Conservation (phyloP, 2,888 invertebrate species). For the Drosophila buzzatii region DNA sequence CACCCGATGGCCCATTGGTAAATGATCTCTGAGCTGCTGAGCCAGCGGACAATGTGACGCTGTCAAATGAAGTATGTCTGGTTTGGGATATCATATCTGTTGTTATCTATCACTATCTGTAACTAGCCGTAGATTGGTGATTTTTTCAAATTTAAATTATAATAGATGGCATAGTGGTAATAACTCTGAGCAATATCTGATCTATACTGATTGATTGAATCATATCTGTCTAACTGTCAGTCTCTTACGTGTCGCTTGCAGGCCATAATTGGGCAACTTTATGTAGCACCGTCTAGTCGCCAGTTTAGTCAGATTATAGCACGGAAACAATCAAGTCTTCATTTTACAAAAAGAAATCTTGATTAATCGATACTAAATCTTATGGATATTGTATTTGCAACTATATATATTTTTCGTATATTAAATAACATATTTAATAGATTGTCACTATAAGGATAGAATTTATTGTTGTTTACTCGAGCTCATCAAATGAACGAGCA, state of each 20-base stretch:
- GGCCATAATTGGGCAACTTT: background rate
- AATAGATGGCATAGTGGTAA: background rate
- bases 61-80: background rate
- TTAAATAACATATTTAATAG: too few relatives aligned
- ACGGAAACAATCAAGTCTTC: background rate
- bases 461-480: background rate
- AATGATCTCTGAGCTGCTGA: conserved; percentile 3
- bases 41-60: background rate
- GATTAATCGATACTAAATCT: background rate
- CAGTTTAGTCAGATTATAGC: background rate
- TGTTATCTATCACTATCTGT: background rate
- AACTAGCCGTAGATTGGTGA: background rate
- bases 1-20: conserved; percentile 4
- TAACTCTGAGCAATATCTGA: background rate
- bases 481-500: background rate
- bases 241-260: background rate
- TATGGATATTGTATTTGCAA: background rate
- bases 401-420: background rate
- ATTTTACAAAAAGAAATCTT: background rate
- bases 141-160: background rate
- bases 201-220: background rate
- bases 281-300: too few relatives aligned
- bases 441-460: background rate
- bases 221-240: background rate
- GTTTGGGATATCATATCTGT: background rate